Conservation (phyloP, 37 sponge, comb jelly and placozoan species). For the Crambe crambe region DNA sequence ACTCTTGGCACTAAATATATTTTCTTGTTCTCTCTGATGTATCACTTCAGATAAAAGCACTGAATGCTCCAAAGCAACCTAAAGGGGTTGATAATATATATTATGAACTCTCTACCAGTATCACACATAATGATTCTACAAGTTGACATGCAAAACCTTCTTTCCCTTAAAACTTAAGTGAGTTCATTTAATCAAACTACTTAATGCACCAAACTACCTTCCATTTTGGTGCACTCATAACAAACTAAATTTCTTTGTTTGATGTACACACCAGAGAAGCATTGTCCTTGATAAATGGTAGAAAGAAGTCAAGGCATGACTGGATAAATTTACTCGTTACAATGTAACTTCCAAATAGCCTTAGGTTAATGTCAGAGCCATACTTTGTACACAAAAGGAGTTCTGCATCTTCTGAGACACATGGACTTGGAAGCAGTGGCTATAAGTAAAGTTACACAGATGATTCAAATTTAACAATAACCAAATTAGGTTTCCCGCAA, state of each 20-base stretch:
- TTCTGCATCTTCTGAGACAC: slow-evolving; percentile 57
- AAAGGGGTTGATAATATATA: background rate
- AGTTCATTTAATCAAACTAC: no score
- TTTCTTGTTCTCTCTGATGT: background rate
- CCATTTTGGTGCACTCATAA: no score
- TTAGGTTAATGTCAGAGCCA: background rate
- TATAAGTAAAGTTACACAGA: background rate
- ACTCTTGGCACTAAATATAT: background rate
- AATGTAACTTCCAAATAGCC: slow-evolving; percentile 39
- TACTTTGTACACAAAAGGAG: slow-evolving; percentile 28
- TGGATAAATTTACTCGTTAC: slow-evolving; percentile 43
- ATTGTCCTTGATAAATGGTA: slow-evolving; percentile 52
- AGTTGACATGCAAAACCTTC: no score
- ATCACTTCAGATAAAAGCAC: background rate
- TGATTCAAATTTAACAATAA: background rate
- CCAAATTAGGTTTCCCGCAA: no score
- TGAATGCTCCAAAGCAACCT: background rate
- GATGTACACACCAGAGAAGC: no score
- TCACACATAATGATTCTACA: no score
- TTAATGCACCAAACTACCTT: no score
- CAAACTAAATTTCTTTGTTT: no score
- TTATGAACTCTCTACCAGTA: no score
- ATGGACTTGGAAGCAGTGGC: slow-evolving; percentile 63
- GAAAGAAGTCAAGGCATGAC: slow-evolving; percentile 60
- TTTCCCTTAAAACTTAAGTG: no score